Evolutionary conservation across 2,888 invertebrate genomes (phyloP), one percentile per base, ranked within the genome.

Genomic region (Pseudococcus jackbeardsleyi): DNA sequence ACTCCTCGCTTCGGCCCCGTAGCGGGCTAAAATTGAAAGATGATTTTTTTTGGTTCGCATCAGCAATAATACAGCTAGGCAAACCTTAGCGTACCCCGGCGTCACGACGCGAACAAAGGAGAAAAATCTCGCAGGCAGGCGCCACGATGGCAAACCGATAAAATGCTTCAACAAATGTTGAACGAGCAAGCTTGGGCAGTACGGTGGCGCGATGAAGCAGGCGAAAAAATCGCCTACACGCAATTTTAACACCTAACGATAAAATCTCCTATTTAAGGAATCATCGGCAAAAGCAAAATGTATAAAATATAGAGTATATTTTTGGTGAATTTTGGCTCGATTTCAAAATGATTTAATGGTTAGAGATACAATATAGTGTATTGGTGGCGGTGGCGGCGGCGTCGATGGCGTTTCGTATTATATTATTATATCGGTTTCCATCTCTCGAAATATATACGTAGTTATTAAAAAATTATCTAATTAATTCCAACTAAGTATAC

Each of bases 381-480:
- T 22, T 15, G 64, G 59, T 8, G 59, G 22, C 33, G 26, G 22
- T 17, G 9, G 42, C 42, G 42, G 42, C 3, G 39, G 7, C 39
- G 39, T 6, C 39, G 39, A 39, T 7, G 5, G 39, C 42, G 42
- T 39, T 33, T 72, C 72, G 72, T 64, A 17, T 72, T 33, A 72
- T 39, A 72, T 72, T 72, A 72, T 72, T 72, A 72, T 64, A 64
- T 64, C 64, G 64, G 54, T 15, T 64, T 54, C 54, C 15, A 54
- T 64, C 17, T 64, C 64, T n/a, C 64, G 5, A 54, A n/a, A n/a
- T n/a, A 59, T 64, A 19, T 64, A 64, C 22, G 64, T 64, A 22
- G 64, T 72, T 72, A 72, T 72, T 72, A 72, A 72, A 72, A 64
- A 72, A 72, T 72, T 72, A 72, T 72, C 72, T 72, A 72, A 72